Evolutionary conservation across 1,140 invertebrate genomes (phyloP), one percentile per base, ranked within the genome.

Genomic region (Drosophila teissieri): DNA sequence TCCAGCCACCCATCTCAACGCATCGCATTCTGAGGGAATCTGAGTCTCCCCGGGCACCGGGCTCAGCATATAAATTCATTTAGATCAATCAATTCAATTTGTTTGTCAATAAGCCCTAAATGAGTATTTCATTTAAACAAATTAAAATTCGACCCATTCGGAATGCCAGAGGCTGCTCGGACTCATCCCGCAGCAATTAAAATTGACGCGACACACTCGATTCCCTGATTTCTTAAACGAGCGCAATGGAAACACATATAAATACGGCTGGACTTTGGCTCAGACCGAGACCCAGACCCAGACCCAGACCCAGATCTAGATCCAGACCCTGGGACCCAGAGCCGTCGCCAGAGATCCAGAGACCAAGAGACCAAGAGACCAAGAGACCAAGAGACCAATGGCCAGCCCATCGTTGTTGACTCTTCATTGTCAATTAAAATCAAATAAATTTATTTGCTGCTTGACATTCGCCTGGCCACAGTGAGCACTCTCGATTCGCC

Each of bases 61-160:
- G 78, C 81, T 86, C 77, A 65, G 51, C 85, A 75, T 79, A 89
- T 92, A 92, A 92, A 92, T 92, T 91, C 91, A 92, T 92, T 92
- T 92, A 92, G 89, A 92, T 92, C 91, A 92, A 92, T 92, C 91
- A 92, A 92, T 91, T 92, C 91, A 92, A 92, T 92, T 92, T 91
- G 81, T 92, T 92, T 92, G 91, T 90, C 91, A 92, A 92, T 92
- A 92, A 92, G 83, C 74, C 53, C 83, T 89, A 86, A 92, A 92
- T 92, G 82, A 90, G 81, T 89, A 92, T 91, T 91, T 91, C 80
- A 91, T 91, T 91, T 91, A 91, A 91, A 91, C 89, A 91, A 91
- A 91, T 91, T 91, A 91, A 91, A 84, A 80, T 74, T 89, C 88
- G 88, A 91, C 88, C 88, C 88, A 88, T 78, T 88, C 72, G 88